These are phyloP conservation scores for Agapornis canus DNA, from an alignment of 2,797 vertebrate species.

Conservation along the genomic window DNA sequence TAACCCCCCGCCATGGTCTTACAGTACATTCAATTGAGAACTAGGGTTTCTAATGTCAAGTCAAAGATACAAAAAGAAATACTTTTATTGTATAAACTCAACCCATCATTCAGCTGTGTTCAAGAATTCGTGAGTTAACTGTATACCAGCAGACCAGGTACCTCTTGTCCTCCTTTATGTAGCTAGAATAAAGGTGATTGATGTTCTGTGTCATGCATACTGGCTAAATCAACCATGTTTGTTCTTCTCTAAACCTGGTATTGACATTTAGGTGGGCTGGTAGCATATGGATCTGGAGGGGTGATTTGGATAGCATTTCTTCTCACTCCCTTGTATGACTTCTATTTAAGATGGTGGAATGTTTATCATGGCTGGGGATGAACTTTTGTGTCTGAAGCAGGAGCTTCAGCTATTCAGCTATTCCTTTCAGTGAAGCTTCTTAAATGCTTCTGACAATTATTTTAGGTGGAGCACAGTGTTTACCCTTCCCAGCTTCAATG, in stretches of 20 bases:
- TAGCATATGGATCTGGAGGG: neutral
- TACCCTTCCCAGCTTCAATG: neutral
- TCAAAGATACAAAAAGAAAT: neutral
- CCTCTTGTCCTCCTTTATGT: rapidly evolving
- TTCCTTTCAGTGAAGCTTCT: neutral
- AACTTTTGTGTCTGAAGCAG: neutral
- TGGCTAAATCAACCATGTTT: neutral
- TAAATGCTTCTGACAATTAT: neutral
- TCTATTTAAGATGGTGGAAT: neutral
- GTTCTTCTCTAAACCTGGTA: neutral
- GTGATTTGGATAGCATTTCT: neutral
- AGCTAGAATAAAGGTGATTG: neutral
- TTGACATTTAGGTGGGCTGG: neutral
- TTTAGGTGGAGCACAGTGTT: conserved; percentile 19
- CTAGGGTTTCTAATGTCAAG: neutral
- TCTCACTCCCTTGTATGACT: neutral
- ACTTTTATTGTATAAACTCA: neutral
- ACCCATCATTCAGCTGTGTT: neutral
- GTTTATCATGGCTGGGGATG: neutral
- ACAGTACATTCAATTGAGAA: neutral
- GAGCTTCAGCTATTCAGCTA: neutral
- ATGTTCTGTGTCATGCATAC: rapidly evolving
- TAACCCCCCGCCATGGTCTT: neutral
- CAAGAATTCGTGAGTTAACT: neutral
- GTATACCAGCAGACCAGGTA: neutral